phyloP scores from a whole-genome alignment of 2,113 vertebrate genomes.

The Silurus asotus region DNA sequence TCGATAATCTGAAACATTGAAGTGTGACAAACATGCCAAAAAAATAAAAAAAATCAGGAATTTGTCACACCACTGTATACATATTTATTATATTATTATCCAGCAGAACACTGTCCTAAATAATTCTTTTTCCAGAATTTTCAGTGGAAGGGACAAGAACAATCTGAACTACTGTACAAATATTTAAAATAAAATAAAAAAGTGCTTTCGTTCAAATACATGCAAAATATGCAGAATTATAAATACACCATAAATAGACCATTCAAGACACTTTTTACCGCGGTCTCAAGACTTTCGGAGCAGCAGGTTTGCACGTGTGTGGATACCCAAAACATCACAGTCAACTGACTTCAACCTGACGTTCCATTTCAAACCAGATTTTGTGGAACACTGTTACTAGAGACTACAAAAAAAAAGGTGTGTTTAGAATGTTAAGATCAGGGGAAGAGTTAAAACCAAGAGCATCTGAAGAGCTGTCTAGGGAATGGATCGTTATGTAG shows the following conservation, averaged over 20 bases:
- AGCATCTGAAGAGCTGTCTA: background rate
- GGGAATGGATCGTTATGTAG: background rate
- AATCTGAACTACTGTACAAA: background rate
- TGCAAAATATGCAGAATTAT: background rate
- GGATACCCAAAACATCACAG: background rate
- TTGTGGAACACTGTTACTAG: background rate
- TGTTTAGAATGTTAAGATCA: background rate
- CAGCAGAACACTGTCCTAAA: too few relatives aligned
- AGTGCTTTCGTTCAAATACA: background rate
- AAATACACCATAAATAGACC: background rate
- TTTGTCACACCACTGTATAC: too few relatives aligned
- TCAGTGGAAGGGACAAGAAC: background rate
- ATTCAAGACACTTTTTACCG: background rate
- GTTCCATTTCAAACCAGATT: background rate
- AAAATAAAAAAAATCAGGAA: too few relatives aligned
- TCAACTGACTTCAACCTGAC: background rate
- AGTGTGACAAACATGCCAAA: too few relatives aligned
- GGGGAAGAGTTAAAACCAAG: background rate
- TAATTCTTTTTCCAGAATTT: too few relatives aligned
- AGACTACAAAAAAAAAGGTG: background rate
- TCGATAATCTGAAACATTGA: too few relatives aligned
- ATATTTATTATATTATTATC: too few relatives aligned
- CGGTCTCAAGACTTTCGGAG: too few relatives aligned
- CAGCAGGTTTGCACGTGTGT: too few relatives aligned
- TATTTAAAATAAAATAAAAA: background rate